Evolutionary conservation across 1,140 invertebrate species (phyloP), one percentile per base, ranked within the genome.

Genomic region (Hetaerina americana): DNA sequence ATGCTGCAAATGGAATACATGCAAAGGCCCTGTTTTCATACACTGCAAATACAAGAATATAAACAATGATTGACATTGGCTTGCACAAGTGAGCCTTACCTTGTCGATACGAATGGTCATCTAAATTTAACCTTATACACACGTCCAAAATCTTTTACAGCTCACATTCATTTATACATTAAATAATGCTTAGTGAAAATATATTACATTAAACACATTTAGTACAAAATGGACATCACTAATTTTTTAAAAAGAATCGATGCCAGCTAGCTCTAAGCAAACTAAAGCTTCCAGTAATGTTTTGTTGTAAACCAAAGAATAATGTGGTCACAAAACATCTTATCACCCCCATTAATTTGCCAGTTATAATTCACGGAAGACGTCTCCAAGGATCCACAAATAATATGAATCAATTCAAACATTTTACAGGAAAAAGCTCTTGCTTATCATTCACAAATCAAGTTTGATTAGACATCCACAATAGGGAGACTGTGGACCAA

Each of bases 121-220:
- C 40, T n/a, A 57, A n/a, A 57, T 18, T 57, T 57, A 57, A 12
- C 22, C 10, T 57, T 57, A 57, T 57, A 57, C 40, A 57, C 40
- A 57, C 22, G 15, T 57, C 40, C 40, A 57, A 57, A 57, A 57
- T 57, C 40, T 57, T 57, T 57, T 57, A 57, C 40, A 57, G 40
- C 40, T 1, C 40, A 57, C 40, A 57, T n/a, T 57, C 40, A 57
- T 57, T 57, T 57, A 57, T n/a, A 57, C 15, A n/a, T 57, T n/a
- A 57, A 57, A 57, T 57, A 57, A 57, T 57, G 40, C 40, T 57
- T 57, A 57, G 15, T 57, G 15, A 57, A 57, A 57, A 57, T 57
- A 57, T 57, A 57, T 57, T 57, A 57, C 40, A 57, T 57, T 57
- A 57, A 57, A 57, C 40, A 57, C 40, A 57, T 57, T 57, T 57